phyloP scores from a whole-genome alignment of 2,113 vertebrate genomes.

The Aleadryas rufinucha region DNA sequence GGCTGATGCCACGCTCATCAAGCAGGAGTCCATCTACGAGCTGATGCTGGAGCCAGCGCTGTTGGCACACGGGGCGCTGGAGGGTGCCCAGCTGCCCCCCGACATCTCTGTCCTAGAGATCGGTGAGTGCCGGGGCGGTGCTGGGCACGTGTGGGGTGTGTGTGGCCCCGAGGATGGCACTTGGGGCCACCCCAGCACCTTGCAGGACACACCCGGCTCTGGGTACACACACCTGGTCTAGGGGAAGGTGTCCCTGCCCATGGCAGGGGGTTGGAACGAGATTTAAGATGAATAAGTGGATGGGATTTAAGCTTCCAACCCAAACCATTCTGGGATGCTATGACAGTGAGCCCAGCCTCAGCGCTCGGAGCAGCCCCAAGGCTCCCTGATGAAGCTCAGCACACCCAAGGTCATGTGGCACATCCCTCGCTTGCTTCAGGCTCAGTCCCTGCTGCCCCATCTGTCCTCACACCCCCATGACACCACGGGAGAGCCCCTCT shows the following conservation, averaged over 20 bases:
- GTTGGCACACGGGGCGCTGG: conserved; percentile 50
- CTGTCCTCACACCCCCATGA: neutral
- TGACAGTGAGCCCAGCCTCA: accelerated
- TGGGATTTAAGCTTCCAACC: neutral
- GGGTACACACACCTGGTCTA: neutral
- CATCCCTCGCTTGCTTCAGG: neutral
- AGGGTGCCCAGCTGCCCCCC: conserved; percentile 50
- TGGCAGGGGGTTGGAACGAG: neutral
- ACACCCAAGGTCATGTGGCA: neutral
- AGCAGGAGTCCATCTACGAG: conserved; percentile 82
- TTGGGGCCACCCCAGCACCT: neutral
- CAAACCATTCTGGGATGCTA: neutral
- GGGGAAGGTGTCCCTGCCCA: neutral
- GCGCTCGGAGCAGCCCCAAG: neutral
- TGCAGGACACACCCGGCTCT: neutral
- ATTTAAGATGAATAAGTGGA: neutral
- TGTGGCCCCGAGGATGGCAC: accelerated
- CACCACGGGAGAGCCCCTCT: accelerated
- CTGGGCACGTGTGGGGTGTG: accelerated
- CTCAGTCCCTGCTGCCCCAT: neutral
- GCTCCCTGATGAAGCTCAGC: neutral
- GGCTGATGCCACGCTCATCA: conserved; percentile 74
- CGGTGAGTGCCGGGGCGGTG: neutral
- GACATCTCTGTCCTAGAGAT: conserved; percentile 80
- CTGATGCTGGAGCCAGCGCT: conserved; percentile 80